phyloP scores from a whole-genome alignment of 1,140 invertebrate species.

The Littorina saxatilis region DNA sequence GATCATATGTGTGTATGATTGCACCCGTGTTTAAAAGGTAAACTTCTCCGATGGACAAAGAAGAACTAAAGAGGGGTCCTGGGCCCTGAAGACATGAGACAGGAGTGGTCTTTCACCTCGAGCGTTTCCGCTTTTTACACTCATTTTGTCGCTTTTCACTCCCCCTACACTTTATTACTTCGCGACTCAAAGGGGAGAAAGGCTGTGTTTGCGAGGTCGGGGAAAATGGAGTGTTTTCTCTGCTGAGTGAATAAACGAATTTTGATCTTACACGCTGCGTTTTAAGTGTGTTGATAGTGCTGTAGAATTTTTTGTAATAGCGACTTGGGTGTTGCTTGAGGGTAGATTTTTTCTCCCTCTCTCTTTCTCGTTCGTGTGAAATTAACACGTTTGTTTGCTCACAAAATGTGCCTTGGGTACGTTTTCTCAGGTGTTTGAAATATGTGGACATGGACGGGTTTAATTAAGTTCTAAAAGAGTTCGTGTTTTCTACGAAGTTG shows the following conservation, averaged over 20 bases:
- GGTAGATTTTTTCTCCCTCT: neutral
- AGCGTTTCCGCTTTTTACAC: neutral
- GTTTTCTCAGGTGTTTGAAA: too few relatives aligned
- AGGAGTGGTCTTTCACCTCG: neutral
- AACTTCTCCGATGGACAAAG: neutral
- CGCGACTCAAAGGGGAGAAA: neutral
- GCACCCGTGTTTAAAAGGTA: neutral
- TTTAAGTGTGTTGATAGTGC: too few relatives aligned
- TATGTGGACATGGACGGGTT: too few relatives aligned
- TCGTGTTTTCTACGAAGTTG: too few relatives aligned
- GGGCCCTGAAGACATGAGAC: neutral
- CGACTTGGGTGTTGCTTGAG: neutral
- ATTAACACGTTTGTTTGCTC: constrained; percentile 15
- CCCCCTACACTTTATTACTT: neutral
- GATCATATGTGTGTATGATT: neutral
- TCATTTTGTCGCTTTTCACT: neutral
- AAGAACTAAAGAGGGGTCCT: too few relatives aligned
- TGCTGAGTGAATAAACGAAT: constrained; percentile 9
- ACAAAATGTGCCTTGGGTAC: neutral
- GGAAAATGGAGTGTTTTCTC: constrained; percentile 9
- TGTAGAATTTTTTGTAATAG: neutral
- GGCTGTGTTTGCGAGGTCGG: constrained; percentile 3
- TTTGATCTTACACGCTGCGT: neutral
- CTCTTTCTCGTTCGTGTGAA: neutral
- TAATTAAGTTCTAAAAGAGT: too few relatives aligned